These are phyloP conservation scores for Lottia gigantea DNA, from an alignment of 2,888 invertebrate genomes.

Conservation along the genomic window DNA sequence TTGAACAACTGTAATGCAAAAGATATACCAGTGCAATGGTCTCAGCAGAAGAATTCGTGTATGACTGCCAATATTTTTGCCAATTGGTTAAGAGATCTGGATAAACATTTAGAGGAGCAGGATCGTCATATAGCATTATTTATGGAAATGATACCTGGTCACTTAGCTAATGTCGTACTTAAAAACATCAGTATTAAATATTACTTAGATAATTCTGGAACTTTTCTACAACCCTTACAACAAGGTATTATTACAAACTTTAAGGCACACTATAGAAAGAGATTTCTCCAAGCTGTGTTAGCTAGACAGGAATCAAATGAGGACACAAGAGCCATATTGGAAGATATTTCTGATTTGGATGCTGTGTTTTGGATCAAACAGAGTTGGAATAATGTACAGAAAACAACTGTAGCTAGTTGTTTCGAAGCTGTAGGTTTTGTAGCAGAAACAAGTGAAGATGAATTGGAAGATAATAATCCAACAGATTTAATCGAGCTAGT, in stretches of 20 bases:
- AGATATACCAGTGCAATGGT: conserved; percentile 24
- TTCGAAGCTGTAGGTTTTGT: conserved; percentile 23
- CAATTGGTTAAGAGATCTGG: conserved; percentile 26
- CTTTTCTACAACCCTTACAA: conserved; percentile 29
- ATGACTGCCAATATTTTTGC: conserved; percentile 28
- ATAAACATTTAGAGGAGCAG: conserved; percentile 25
- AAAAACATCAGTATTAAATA: conserved; percentile 29
- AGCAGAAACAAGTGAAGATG: conserved; percentile 14
- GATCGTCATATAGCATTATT: conserved; percentile 28
- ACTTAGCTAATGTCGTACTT: conserved; percentile 26
- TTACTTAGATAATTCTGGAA: conserved; percentile 28
- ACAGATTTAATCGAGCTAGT: conserved; percentile 21
- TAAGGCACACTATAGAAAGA: conserved; percentile 25
- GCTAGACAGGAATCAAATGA: conserved; percentile 14
- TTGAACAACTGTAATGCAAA: conserved; percentile 5
- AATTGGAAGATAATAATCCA: conserved; percentile 12
- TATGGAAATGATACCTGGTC: conserved; percentile 31
- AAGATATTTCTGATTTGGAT: conserved; percentile 23
- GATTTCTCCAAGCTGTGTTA: conserved; percentile 26
- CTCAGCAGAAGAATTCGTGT: conserved; percentile 19
- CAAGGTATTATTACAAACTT: conserved; percentile 25
- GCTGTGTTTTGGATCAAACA: conserved; percentile 29
- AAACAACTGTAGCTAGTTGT: conserved; percentile 16
- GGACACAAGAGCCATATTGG: conserved; percentile 7
- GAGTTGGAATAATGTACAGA: conserved; percentile 21